Conservation (phyloP, 2,797 vertebrate species). For the Amniataba percoides region DNA sequence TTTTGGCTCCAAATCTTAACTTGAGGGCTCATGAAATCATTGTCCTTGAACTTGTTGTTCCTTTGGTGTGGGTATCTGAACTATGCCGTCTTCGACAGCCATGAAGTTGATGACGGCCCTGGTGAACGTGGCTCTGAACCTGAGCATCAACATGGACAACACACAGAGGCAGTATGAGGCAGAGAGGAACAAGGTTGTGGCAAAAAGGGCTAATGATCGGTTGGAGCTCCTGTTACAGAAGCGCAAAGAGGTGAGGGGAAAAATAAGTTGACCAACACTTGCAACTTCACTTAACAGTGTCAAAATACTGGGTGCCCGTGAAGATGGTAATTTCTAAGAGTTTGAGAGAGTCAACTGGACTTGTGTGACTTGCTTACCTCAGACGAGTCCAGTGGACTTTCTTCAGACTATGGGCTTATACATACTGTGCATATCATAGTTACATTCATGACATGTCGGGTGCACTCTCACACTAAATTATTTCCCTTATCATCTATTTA, state of each 20-base stretch:
- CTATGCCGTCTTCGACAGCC: conserved; percentile 52
- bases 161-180: conserved; percentile 97
- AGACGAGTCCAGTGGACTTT: too few species aligned
- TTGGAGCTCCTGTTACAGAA: conserved; percentile 95
- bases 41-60: background rate
- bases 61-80: conserved; percentile 4
- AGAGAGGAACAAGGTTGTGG: conserved; percentile 95
- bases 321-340: too few species aligned
- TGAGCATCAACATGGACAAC: conserved; percentile 99
- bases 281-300: too few species aligned
- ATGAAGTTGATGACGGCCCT: conserved; percentile 98
- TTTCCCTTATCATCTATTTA: background rate
- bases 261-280: background rate
- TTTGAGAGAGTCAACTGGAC: too few species aligned
- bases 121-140: conserved; percentile 96
- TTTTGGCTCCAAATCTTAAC: background rate
- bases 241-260: conserved; percentile 93
- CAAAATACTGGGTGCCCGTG: too few species aligned
- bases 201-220: conserved; percentile 95
- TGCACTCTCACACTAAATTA: background rate
- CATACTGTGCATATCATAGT: background rate
- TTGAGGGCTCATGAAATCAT: background rate
- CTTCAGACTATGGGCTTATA: too few species aligned
- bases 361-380: too few species aligned
- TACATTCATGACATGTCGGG: background rate